Evolutionary conservation across 2,797 vertebrate genomes (phyloP).

Genomic region (Synanceia verrucosa): DNA sequence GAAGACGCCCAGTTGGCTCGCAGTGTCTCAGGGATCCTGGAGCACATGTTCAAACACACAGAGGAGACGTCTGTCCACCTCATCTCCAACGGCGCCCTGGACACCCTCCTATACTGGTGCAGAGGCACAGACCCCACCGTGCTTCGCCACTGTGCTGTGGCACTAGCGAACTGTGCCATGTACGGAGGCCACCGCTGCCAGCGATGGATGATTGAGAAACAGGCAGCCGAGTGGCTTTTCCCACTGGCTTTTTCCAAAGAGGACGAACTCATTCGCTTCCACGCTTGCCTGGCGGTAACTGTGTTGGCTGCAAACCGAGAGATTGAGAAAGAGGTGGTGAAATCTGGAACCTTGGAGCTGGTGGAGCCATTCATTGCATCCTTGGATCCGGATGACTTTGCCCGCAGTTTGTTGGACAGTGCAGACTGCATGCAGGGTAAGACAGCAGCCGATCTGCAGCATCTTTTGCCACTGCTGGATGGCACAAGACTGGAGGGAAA

Average conservation of each 20-base stretch:
- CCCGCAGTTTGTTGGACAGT: slow-evolving; percentile 87
- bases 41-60: slow-evolving; percentile 99
- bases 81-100: slow-evolving; percentile 91
- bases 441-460: slow-evolving; percentile 92
- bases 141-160: slow-evolving; percentile 93
- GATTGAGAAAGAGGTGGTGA: slow-evolving; percentile 96
- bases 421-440: slow-evolving; percentile 91
- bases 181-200: slow-evolving; percentile 93
- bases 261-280: slow-evolving; percentile 91
- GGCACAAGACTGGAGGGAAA: slow-evolving; percentile 93
- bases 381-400: slow-evolving; percentile 90
- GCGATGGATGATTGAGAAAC: slow-evolving; percentile 95
- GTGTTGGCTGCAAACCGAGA: slow-evolving; percentile 94
- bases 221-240: slow-evolving; percentile 95
- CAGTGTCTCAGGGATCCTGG: slow-evolving; percentile 92
- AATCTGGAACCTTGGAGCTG: slow-evolving; percentile 93
- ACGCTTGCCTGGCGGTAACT: slow-evolving; percentile 93
- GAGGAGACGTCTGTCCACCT: slow-evolving; percentile 94
- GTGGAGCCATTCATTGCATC: slow-evolving; percentile 97
- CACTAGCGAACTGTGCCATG: slow-evolving; percentile 96
- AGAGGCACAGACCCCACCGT: slow-evolving; percentile 89
- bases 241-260: slow-evolving; percentile 96
- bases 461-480: slow-evolving; percentile 91
- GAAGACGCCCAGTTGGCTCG: slow-evolving; percentile 89
- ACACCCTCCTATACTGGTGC: slow-evolving; percentile 95